Conservation (phyloP, 2,888 invertebrate genomes). For the Noctua comes region DNA sequence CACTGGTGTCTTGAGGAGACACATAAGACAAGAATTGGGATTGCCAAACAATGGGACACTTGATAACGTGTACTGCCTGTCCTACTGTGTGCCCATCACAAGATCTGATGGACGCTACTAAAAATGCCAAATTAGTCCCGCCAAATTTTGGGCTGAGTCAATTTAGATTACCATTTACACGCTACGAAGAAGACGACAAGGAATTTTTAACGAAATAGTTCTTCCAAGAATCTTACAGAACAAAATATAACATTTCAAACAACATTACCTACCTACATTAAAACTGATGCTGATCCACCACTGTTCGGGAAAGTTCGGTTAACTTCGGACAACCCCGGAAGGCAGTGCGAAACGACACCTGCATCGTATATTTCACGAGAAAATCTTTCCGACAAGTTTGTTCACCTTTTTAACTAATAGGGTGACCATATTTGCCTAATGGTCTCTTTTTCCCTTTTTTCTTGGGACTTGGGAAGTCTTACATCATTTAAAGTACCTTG, state of each 20-base stretch:
- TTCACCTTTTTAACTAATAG: constrained; percentile 42
- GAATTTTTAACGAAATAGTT: background rate
- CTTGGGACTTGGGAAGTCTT: background rate
- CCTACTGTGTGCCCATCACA: too few relatives aligned
- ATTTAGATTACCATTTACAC: too few relatives aligned
- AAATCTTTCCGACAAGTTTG: constrained; percentile 49
- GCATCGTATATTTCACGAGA: constrained; percentile 50
- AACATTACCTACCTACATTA: background rate
- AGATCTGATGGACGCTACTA: too few relatives aligned
- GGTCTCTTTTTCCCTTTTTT: background rate
- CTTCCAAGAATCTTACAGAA: background rate
- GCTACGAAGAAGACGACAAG: background rate
- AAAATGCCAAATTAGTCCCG: too few relatives aligned
- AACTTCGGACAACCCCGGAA: constrained; percentile 23
- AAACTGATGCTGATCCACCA: constrained; percentile 4
- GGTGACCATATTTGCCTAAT: constrained; percentile 35
- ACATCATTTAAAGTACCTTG: constrained; percentile 24
- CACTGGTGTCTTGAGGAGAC: background rate
- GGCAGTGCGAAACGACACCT: constrained; percentile 50
- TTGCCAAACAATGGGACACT: too few relatives aligned
- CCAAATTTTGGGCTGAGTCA: too few relatives aligned
- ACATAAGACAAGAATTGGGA: background rate
- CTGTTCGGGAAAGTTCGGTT: constrained; percentile 19
- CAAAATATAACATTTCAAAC: background rate
- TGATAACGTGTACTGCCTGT: too few relatives aligned